Evolutionary conservation across 2,113 vertebrate species (phyloP).

Genomic region (Gymnobelideus leadbeateri): DNA sequence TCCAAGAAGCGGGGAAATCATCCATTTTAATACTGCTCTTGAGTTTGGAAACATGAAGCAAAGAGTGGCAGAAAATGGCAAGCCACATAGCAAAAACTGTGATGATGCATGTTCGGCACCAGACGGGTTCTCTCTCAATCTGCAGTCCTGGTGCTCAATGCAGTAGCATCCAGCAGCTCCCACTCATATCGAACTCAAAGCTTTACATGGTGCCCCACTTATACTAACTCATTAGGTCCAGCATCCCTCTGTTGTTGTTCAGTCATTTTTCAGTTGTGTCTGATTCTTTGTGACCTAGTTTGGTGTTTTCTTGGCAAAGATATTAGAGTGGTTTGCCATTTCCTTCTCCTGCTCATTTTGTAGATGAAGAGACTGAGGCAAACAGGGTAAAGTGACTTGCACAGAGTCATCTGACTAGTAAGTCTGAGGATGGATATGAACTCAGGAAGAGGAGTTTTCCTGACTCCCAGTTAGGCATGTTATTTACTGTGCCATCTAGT

Average conservation of each 20-base stretch:
- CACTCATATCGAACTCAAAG: background rate
- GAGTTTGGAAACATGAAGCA: slow-evolving; percentile 43
- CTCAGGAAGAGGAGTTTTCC: no score
- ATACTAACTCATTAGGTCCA: background rate
- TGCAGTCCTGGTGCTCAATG: background rate
- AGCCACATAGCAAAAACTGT: background rate
- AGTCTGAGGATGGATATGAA: no score
- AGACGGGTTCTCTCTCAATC: background rate
- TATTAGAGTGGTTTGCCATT: no score
- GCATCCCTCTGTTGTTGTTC: background rate
- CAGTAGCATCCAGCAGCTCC: background rate
- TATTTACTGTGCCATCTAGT: no score
- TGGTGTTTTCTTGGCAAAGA: no score
- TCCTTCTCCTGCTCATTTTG: no score
- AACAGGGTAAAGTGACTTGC: no score
- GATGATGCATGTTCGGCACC: background rate
- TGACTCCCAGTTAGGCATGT: no score
- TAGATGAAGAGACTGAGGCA: no score
- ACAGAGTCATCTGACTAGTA: no score
- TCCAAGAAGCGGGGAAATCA: slow-evolving; percentile 33
- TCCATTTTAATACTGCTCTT: slow-evolving; percentile 46
- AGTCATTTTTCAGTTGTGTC: no score
- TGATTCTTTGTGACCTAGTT: no score
- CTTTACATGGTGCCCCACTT: background rate
- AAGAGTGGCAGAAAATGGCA: slow-evolving; percentile 22